Evolutionary conservation across 2,113 vertebrate genomes (phyloP).

Genomic region (Semicossyphus pulcher): DNA sequence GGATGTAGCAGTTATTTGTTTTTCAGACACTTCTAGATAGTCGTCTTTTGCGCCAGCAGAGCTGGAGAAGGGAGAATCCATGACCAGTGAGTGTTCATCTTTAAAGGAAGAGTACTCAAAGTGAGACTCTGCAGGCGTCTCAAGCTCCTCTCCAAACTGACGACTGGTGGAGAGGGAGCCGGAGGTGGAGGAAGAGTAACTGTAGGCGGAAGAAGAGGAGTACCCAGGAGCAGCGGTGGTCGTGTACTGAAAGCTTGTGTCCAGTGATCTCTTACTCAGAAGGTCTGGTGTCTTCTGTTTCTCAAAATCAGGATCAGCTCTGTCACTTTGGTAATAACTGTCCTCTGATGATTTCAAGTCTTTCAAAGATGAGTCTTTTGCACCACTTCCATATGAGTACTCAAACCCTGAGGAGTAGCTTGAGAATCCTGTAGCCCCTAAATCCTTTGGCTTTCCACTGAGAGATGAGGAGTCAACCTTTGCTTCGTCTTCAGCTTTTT

Average conservation of each 20-base stretch:
- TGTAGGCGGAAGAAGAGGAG: slow-evolving; percentile 86
- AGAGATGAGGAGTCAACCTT: slow-evolving; percentile 43
- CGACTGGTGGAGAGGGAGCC: slow-evolving; percentile 85
- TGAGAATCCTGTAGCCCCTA: slow-evolving; percentile 56
- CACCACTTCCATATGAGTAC: slow-evolving; percentile 56
- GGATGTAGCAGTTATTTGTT: slow-evolving; percentile 71
- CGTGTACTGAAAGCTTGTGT: slow-evolving; percentile 85
- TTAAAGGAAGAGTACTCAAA: slow-evolving; percentile 88
- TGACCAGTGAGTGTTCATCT: slow-evolving; percentile 83
- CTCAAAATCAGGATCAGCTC: slow-evolving; percentile 68
- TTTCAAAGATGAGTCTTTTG: slow-evolving; percentile 65
- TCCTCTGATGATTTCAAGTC: slow-evolving; percentile 68
- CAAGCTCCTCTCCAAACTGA: slow-evolving; percentile 84
- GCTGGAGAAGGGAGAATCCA: slow-evolving; percentile 77
- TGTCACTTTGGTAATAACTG: slow-evolving; percentile 66
- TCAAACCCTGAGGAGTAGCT: slow-evolving; percentile 70
- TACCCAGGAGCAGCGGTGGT: slow-evolving; percentile 78
- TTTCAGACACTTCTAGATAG: slow-evolving; percentile 93
- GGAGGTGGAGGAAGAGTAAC: slow-evolving; percentile 86
- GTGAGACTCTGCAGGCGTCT: slow-evolving; percentile 77
- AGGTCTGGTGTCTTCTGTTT: slow-evolving; percentile 72
- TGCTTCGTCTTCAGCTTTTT: slow-evolving; percentile 43
- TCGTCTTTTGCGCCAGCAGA: slow-evolving; percentile 86
- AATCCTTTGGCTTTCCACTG: slow-evolving; percentile 54
- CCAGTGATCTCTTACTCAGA: slow-evolving; percentile 74